Evolutionary conservation across 2,797 vertebrate species (phyloP).

Genomic region (Epinephelus malabaricus): DNA sequence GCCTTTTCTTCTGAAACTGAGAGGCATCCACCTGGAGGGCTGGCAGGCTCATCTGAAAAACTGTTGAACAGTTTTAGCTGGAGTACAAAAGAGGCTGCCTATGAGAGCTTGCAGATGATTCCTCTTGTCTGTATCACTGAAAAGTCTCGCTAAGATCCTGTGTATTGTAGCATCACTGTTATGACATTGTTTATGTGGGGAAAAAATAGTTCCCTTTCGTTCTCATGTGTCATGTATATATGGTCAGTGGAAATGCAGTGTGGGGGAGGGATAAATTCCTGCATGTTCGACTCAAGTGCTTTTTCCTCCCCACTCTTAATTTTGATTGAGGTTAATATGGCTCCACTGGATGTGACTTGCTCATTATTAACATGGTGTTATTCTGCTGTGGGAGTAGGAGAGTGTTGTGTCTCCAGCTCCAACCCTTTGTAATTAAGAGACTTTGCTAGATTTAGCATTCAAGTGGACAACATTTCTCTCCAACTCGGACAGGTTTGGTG

Average conservation of each 20-base stretch:
- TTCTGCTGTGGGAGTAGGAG: slow-evolving; percentile 38
- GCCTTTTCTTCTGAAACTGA: slow-evolving; percentile 70
- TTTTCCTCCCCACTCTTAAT: slow-evolving; percentile 13
- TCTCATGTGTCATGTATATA: slow-evolving; percentile 27
- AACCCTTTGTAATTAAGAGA: slow-evolving; percentile 69
- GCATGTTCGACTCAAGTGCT: slow-evolving; percentile 36
- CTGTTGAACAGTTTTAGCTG: slow-evolving; percentile 53
- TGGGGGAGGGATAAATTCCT: slow-evolving; percentile 55
- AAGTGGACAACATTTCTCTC: slow-evolving; percentile 73
- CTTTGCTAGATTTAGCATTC: slow-evolving; percentile 68
- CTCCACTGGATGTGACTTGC: slow-evolving; percentile 34
- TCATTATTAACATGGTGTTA: slow-evolving; percentile 54
- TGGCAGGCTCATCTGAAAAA: slow-evolving; percentile 64
- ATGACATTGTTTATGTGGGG: slow-evolving; percentile 31
- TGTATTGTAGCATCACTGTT: slow-evolving; percentile 22
- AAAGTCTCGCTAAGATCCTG: slow-evolving; percentile 23
- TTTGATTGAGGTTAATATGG: slow-evolving; percentile 35
- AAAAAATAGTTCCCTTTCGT: background rate
- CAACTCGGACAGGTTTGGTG: slow-evolving; percentile 72
- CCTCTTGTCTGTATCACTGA: slow-evolving; percentile 35
- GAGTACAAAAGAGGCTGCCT: slow-evolving; percentile 51
- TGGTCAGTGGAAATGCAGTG: slow-evolving; percentile 16
- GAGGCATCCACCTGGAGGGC: slow-evolving; percentile 74
- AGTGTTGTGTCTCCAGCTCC: slow-evolving; percentile 59
- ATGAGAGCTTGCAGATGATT: slow-evolving; percentile 60